Percentiles rank a stretch among this genome's conserved stretches.
phyloP scores from a whole-genome alignment of 2,113 vertebrate species.

The Albula glossodonta region DNA sequence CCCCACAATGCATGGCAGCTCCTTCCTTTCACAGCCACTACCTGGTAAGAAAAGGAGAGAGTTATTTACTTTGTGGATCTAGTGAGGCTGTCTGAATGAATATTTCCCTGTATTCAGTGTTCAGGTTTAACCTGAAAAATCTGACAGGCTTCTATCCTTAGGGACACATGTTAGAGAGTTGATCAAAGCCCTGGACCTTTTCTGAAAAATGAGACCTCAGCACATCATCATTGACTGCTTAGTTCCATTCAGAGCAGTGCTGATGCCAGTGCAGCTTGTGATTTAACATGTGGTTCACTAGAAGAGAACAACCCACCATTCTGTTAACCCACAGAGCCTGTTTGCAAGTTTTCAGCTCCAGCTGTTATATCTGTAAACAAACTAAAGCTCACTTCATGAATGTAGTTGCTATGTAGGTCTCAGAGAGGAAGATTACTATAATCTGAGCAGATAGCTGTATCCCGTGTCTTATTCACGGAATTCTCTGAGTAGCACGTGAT shows the following conservation, averaged over 20 bases:
- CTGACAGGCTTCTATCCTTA: background rate
- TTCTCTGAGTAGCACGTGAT: background rate
- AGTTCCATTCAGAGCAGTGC: background rate
- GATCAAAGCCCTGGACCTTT: background rate
- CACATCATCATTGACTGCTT: background rate
- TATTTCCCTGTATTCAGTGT: background rate
- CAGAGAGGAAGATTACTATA: background rate
- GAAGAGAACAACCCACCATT: background rate
- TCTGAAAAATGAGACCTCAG: background rate
- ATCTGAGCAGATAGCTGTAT: background rate
- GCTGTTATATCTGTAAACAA: background rate
- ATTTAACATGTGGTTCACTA: background rate
- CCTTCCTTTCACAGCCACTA: background rate
- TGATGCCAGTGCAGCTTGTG: background rate
- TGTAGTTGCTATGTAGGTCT: background rate
- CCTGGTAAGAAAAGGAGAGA: background rate
- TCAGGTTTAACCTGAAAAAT: background rate
- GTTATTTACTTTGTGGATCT: background rate
- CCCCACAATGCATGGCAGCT: background rate
- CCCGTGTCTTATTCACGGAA: background rate
- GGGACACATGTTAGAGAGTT: background rate
- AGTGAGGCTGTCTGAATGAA: background rate
- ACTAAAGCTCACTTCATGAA: constrained; percentile 7
- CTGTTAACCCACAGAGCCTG: background rate
- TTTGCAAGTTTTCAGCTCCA: background rate